Percentiles rank a stretch among this genome's conserved stretches.
Evolutionary conservation across 2,888 invertebrate species (phyloP).

Genomic region (Myopa testacea): DNA sequence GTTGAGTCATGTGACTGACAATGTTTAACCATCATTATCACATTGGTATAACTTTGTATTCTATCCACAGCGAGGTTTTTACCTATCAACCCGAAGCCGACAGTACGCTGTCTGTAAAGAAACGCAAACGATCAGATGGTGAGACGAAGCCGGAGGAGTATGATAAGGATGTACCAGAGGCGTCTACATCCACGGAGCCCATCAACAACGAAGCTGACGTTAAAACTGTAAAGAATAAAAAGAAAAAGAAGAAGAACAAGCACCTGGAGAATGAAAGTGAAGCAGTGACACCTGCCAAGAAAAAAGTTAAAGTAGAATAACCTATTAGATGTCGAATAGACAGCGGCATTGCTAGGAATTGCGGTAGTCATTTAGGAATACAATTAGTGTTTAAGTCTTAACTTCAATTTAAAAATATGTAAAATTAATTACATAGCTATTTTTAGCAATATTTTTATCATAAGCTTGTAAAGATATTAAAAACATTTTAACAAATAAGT

Average conservation of each 20-base stretch:
- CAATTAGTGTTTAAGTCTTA: slow-evolving; percentile 25
- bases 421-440: background rate
- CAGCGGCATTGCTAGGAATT: background rate
- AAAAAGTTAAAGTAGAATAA: slow-evolving; percentile 43
- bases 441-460: too few species aligned
- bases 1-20: background rate
- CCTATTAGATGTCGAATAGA: slow-evolving; percentile 37
- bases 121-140: slow-evolving; percentile 69
- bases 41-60: slow-evolving; percentile 55
- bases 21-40: background rate
- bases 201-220: slow-evolving; percentile 61
- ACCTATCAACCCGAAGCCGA: slow-evolving; percentile 85
- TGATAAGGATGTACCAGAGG: slow-evolving; percentile 65
- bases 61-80: slow-evolving; percentile 75
- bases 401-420: slow-evolving; percentile 13
- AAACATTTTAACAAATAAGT: too few species aligned
- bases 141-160: slow-evolving; percentile 66
- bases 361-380: slow-evolving; percentile 26
- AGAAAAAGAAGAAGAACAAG: slow-evolving; percentile 57
- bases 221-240: slow-evolving; percentile 60
- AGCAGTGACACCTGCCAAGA: slow-evolving; percentile 43
- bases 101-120: slow-evolving; percentile 76
- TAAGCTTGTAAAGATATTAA: too few species aligned
- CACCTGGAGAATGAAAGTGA: slow-evolving; percentile 49
- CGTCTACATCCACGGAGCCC: slow-evolving; percentile 63